These are phyloP conservation scores for Gadopsis bispinosus DNA, from an alignment of 2,797 vertebrate genomes.

Conservation along the genomic window DNA sequence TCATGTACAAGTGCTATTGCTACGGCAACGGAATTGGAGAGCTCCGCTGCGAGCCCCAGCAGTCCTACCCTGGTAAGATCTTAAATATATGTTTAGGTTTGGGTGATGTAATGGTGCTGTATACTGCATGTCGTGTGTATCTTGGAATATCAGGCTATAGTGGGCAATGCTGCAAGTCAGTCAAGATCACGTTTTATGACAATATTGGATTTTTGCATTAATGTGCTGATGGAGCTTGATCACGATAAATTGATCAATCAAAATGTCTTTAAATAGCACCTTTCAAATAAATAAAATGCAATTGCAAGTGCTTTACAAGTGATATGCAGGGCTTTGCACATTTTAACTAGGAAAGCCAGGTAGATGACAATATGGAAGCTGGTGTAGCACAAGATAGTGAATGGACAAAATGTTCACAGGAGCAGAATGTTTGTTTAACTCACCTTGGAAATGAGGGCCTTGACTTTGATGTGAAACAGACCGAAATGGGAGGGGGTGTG, in stretches of 20 bases:
- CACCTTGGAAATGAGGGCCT: constrained; percentile 54
- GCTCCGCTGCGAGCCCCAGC: constrained; percentile 94
- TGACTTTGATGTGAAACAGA: constrained; percentile 79
- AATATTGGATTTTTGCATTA: not conserved
- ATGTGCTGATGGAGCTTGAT: not conserved
- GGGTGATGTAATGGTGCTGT: not conserved
- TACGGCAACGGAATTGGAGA: constrained; percentile 98
- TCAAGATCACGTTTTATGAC: not conserved
- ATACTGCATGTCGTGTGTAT: not conserved
- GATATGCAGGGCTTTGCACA: not conserved
- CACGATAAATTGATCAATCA: not conserved
- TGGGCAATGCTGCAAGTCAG: not conserved
- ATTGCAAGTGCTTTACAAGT: no score
- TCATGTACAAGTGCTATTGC: constrained; percentile 95
- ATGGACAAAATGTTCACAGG: not conserved
- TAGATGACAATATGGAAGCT: not conserved
- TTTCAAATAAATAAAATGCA: no score
- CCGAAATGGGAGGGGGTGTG: constrained; percentile 59
- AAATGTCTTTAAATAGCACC: no score
- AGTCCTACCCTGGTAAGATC: constrained; percentile 88
- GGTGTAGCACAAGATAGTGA: not conserved
- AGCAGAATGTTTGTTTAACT: constrained; percentile 58
- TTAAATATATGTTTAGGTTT: not conserved
- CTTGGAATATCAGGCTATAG: not conserved
- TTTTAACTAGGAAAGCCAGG: not conserved